Evolutionary conservation across 1,140 invertebrate genomes (phyloP).

Genomic region (Ips typographus): DNA sequence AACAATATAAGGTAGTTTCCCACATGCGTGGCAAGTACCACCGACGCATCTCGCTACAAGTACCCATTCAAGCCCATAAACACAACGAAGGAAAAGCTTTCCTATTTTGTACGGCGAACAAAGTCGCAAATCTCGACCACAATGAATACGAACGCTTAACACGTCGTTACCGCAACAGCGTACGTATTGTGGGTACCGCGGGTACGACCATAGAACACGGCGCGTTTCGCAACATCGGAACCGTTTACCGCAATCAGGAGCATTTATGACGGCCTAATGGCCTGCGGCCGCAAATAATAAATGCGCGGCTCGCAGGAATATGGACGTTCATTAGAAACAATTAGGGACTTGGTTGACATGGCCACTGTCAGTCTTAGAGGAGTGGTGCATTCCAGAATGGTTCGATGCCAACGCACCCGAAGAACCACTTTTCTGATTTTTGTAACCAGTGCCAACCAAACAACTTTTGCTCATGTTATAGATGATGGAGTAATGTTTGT

Average conservation of each 20-base stretch:
- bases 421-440: too few relatives aligned
- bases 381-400: too few relatives aligned
- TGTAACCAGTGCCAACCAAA: too few relatives aligned
- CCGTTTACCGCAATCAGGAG: slow-evolving; percentile 3
- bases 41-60: too few relatives aligned
- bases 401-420: too few relatives aligned
- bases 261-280: slow-evolving; percentile 7
- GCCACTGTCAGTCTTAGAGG: neutral
- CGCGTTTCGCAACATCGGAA: neutral
- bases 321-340: slow-evolving; percentile 10
- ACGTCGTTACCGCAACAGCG: slow-evolving; percentile 4
- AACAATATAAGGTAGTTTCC: too few relatives aligned
- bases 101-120: neutral
- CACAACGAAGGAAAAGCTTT: too few relatives aligned
- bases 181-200: neutral
- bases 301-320: neutral
- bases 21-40: too few relatives aligned
- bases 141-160: slow-evolving; percentile 9
- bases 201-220: neutral
- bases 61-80: too few relatives aligned
- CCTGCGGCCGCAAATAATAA: slow-evolving; percentile 10
- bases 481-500: too few relatives aligned
- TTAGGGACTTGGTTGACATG: neutral
- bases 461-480: too few relatives aligned
- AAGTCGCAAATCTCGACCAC: neutral